Conservation (phyloP, 2,113 vertebrate genomes). For the Mobula hypostoma region DNA sequence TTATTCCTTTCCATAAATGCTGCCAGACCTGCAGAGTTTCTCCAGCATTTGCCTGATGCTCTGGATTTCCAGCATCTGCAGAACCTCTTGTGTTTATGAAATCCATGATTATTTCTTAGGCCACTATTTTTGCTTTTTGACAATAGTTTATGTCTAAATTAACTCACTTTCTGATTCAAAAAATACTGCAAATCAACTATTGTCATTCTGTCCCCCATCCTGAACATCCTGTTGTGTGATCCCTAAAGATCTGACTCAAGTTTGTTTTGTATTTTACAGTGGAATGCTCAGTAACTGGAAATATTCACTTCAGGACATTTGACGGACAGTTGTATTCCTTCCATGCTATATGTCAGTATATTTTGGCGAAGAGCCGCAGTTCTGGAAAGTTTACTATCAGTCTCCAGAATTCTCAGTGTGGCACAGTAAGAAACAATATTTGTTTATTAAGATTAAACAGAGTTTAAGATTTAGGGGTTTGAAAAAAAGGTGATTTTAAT, state of each 20-base stretch:
- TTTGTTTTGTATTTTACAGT: slow-evolving; percentile 52
- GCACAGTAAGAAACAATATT: slow-evolving; percentile 62
- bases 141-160: neutral
- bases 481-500: neutral
- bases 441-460: neutral
- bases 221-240: too few relatives aligned
- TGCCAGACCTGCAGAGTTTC: too few relatives aligned
- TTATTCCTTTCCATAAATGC: too few relatives aligned
- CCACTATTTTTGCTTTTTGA: neutral
- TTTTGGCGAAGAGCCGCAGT: slow-evolving; percentile 77
- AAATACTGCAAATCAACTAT: neutral
- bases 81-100: too few relatives aligned
- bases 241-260: neutral
- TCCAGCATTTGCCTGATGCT: too few relatives aligned
- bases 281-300: slow-evolving; percentile 88
- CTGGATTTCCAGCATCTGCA: too few relatives aligned
- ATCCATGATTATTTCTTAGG: neutral
- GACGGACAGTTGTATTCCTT: slow-evolving; percentile 83
- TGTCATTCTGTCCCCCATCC: neutral
- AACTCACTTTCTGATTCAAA: neutral
- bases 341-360: slow-evolving; percentile 81
- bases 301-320: slow-evolving; percentile 84
- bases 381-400: slow-evolving; percentile 77
- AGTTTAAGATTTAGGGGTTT: neutral
- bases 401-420: slow-evolving; percentile 81